Evolutionary conservation across 2,888 invertebrate species (phyloP), one percentile per base, ranked within the genome.

Genomic region (Morpho achilles): DNA sequence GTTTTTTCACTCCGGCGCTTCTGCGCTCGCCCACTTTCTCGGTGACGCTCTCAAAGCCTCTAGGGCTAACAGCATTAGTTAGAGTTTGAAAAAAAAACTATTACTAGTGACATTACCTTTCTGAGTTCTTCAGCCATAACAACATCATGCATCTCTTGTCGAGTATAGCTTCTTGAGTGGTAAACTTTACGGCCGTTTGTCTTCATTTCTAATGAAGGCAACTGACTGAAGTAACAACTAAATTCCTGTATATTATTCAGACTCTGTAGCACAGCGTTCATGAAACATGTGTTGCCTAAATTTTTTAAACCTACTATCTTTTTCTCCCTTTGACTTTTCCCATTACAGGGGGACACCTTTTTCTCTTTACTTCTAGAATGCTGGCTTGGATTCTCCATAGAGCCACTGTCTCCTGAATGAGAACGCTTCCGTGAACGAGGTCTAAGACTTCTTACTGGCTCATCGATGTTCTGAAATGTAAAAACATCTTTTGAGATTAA

Each of bases 241-340:
- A 96, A 96, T 75, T 95, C 95, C 79, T 95, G 94, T 75, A 96
- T 96, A 81, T 96, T 96, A 77, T 96, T 96, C 84, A 96, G 91
- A 69, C 95, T 95, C 79, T 96, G 96, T 61, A 96, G 85, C 60
- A 96, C 96, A 22, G 95, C 95, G 84, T 96, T 96, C 96, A 96
- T 96, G 77, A 96, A 96, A 81, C 96, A 96, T 53, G 96, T 96
- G 78, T 96, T 96, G 67, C 96, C 96, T 77, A 96, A 90, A 88
- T 96, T 96, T 74, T 95, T 92, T 74, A 96, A 88, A 44, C 96
- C 96, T 69, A 94, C 94, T 60, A 94, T 92, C 72, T 87, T 93
- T 73, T 93, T 93, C 63, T 93, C 93, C 71, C 91, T 83, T 70
- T 87, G 91, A 69, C 77, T 85, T 72, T 91, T 92, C 44, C 91